Conservation (phyloP, 2,797 vertebrate species). For the Podarcis siculus region DNA sequence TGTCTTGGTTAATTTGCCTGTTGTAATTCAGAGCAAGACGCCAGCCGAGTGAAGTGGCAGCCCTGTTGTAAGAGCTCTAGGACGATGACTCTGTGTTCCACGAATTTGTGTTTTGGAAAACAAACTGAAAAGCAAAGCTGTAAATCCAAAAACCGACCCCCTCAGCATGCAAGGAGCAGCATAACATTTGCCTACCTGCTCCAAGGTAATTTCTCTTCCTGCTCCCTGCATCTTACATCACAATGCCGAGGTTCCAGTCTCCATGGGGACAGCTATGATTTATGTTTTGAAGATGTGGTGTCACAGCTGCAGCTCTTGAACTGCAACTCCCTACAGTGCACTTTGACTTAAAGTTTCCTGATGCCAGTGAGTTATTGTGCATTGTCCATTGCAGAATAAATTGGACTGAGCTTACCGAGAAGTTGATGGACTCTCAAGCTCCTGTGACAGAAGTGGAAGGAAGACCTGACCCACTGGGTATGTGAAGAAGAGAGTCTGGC, state of each 20-base stretch:
- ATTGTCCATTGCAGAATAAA: neutral
- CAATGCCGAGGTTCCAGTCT: neutral
- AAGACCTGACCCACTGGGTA: neutral
- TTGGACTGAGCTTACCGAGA: too few species aligned
- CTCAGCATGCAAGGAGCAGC: neutral
- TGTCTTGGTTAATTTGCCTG: neutral
- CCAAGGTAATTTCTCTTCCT: neutral
- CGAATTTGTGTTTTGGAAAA: neutral
- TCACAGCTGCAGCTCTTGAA: neutral
- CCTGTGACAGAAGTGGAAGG: neutral
- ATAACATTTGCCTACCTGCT: neutral
- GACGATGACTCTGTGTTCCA: neutral
- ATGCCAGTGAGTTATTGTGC: neutral
- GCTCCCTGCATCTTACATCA: neutral
- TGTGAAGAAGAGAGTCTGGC: neutral
- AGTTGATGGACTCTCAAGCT: neutral
- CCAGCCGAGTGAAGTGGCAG: neutral
- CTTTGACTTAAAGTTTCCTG: neutral
- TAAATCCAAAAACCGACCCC: neutral
- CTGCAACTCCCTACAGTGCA: neutral
- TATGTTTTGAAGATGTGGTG: neutral
- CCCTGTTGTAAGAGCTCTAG: neutral
- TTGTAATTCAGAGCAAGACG: neutral
- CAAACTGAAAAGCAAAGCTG: neutral
- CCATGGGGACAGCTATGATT: neutral